Evolutionary conservation across 2,113 vertebrate species (phyloP), one percentile per base, ranked within the genome.

Genomic region (Tympanuchus pallidicinctus): DNA sequence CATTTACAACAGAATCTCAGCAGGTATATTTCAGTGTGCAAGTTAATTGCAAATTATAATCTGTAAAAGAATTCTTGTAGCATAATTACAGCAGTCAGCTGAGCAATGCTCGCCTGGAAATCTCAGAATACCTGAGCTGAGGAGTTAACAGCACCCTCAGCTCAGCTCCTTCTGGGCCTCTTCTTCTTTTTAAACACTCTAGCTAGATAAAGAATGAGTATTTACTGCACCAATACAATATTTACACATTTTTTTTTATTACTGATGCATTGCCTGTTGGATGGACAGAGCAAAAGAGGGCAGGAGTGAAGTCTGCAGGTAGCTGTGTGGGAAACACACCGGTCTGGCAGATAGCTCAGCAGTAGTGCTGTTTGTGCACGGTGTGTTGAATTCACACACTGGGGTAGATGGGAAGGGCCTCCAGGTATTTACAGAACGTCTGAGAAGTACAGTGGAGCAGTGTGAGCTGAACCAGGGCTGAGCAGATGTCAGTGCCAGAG

Each of bases 311-410:
- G 56, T 28, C 36, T 57, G 36, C 52, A 12, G 17, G 21, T 45
- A 13, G 36, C 27, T 36, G 2, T 1, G 1, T 21, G 17, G 34
- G 11, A 45, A 38, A 27, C 36, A 38, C 0, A 22, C 10, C 6
- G 4, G 8, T 13, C 56, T 69, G 43, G 43, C 45, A 45, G 15
- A 5, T 38, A 16, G 30, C 13, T n/a, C 74, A 18, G 28, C 22
- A 3, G 1, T 3, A 20, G 43, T 3, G 18, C 52, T 32, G 32
- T 11, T 1, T 10, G 20, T 38, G 3, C 43, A 16, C 22, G 1
- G 20, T 5, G 20, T 50, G 50, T 12, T 2, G 6, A 22, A 32
- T 42, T 63, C 47, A 3, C 13, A 13, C 56, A 10, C 0, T 27
- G 48, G 56, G 69, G 45, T 32, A 18, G 61, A 3, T 2, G 48